Evolutionary conservation across 2,113 vertebrate species (phyloP).

Genomic region (Stegostoma tigrinum): DNA sequence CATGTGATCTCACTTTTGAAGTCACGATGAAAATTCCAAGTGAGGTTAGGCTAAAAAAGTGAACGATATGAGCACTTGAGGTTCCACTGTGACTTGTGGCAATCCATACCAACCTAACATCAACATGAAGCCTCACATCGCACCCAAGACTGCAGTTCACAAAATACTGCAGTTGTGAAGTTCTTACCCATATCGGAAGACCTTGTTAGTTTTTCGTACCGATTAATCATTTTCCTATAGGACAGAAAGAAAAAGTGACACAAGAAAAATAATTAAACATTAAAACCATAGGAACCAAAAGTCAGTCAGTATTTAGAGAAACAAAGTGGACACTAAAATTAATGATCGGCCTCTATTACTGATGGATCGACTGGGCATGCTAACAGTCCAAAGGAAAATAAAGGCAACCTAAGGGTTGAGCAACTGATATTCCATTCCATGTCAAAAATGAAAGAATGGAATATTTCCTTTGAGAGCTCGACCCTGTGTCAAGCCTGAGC

Average conservation of each 20-base stretch:
- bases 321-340: neutral
- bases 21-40: neutral
- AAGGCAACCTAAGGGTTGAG: too few species aligned
- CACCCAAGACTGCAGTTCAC: neutral
- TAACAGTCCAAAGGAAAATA: too few species aligned
- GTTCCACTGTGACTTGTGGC: neutral
- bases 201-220: neutral
- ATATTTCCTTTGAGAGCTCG: too few species aligned
- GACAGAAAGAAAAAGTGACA: neutral
- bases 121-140: neutral
- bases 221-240: neutral
- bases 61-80: neutral
- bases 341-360: neutral
- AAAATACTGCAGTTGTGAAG: neutral
- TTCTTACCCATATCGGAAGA: neutral
- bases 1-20: neutral
- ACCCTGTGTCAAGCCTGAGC: too few species aligned
- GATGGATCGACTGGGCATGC: neutral
- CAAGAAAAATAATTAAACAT: neutral
- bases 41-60: neutral
- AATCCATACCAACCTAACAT: neutral
- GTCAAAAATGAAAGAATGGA: too few species aligned
- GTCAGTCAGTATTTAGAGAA: neutral
- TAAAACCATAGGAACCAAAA: neutral
- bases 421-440: too few species aligned